These are phyloP conservation scores for Bimastos eiseni DNA, from an alignment of 2,888 invertebrate genomes.

Conservation along the genomic window DNA sequence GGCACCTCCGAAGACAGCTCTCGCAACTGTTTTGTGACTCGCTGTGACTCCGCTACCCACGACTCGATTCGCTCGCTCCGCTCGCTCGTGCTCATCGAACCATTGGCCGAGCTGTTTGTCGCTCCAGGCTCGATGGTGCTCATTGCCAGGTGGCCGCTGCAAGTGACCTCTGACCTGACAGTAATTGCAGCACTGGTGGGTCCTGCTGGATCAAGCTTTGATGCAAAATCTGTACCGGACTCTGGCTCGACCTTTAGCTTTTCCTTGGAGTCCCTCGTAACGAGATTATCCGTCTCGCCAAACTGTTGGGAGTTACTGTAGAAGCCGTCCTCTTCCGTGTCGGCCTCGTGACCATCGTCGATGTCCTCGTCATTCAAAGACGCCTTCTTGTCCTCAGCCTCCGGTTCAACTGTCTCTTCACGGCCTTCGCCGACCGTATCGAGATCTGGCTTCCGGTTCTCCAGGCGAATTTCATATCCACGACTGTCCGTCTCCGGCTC, in stretches of 20 bases:
- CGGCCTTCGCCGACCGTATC: slow-evolving; percentile 16
- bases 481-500: slow-evolving; percentile 59
- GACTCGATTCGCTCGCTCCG: slow-evolving; percentile 53
- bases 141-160: not conserved
- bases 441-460: not conserved
- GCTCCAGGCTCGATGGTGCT: slow-evolving; percentile 45
- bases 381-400: not conserved
- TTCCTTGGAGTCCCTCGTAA: slow-evolving; percentile 14
- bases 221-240: not conserved
- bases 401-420: not conserved
- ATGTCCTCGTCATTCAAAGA: slow-evolving; percentile 42
- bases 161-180: not conserved
- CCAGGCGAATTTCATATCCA: slow-evolving; percentile 53
- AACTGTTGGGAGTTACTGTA: not conserved
- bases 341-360: slow-evolving; percentile 56
- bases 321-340: slow-evolving; percentile 48
- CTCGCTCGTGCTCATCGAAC: slow-evolving; percentile 28
- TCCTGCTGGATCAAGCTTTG: slow-evolving; percentile 29
- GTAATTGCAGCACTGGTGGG: too few relatives aligned
- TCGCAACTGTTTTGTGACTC: slow-evolving; percentile 29
- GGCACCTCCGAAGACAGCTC: not conserved
- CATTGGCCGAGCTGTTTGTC: not conserved
- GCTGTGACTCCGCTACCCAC: slow-evolving; percentile 57
- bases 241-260: slow-evolving; percentile 9
- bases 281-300: not conserved